A percentile compares a stretch with the other conserved stretches of the same genome.
Evolutionary conservation across 2,888 invertebrate genomes (phyloP).

Genomic region (Cinara cedri): DNA sequence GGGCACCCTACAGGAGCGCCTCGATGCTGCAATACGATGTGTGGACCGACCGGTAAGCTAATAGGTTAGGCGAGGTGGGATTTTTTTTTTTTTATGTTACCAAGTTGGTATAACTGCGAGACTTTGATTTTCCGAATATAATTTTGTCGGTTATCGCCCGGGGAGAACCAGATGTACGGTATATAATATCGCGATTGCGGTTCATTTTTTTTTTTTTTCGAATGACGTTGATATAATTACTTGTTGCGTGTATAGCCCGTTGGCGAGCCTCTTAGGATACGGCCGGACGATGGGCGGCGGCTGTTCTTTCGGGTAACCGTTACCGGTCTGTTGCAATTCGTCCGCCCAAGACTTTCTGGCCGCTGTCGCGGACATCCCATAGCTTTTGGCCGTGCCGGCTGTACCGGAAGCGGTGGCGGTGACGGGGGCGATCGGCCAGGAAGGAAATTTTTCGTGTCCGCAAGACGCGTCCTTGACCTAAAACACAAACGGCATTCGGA

Average conservation of each 20-base stretch:
- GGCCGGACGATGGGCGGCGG: constrained; percentile 70
- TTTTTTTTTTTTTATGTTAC: no score
- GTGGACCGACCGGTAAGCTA: no score
- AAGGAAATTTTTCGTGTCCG: constrained; percentile 77
- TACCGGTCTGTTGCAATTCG: constrained; percentile 70
- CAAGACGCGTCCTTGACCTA: constrained; percentile 68
- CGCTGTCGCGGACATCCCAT: constrained; percentile 45
- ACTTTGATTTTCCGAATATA: no score
- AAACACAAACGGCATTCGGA: neutral
- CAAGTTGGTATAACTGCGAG: no score
- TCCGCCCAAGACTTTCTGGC: constrained; percentile 68
- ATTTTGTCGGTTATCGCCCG: no score
- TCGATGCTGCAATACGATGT: no score
- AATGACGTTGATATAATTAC: no score
- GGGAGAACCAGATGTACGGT: no score
- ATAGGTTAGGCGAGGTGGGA: no score
- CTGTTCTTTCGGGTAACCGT: constrained; percentile 73
- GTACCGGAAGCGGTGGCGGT: constrained; percentile 15
- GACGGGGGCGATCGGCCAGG: constrained; percentile 69
- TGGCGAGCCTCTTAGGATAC: constrained; percentile 69
- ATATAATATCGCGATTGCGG: no score
- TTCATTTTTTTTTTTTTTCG: no score
- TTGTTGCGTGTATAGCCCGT: constrained; percentile 69
- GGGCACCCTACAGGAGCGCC: no score
- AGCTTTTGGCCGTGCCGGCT: constrained; percentile 32